Evolutionary conservation across 92 coral and sea anemone genomes (phyloP).

Genomic region (Porites rus): DNA sequence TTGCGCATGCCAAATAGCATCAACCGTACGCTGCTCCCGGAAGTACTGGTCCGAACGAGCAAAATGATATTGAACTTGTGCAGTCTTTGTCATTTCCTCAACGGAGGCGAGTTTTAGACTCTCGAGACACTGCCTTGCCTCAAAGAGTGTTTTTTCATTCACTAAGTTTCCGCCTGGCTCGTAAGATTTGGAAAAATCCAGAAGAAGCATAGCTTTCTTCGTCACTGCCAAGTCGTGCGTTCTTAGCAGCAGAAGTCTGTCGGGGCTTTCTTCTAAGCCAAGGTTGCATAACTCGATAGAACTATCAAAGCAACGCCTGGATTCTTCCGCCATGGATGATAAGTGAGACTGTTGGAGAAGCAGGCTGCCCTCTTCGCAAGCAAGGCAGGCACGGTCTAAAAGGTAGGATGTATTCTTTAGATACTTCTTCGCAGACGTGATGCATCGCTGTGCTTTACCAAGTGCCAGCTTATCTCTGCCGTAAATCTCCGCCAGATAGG

Average conservation of each 20-base stretch:
- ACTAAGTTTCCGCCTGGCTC: slow-evolving; percentile 5
- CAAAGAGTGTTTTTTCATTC: slow-evolving; percentile 44
- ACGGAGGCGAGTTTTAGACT: slow-evolving; percentile 11
- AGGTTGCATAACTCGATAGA: slow-evolving; percentile 53
- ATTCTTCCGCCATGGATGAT: not conserved
- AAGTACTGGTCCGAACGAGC: slow-evolving; percentile 66
- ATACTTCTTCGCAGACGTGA: slow-evolving; percentile 42
- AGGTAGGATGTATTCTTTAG: slow-evolving; percentile 9
- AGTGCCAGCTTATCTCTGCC: slow-evolving; percentile 42
- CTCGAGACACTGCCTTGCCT: slow-evolving; percentile 63
- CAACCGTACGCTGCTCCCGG: slow-evolving; percentile 23
- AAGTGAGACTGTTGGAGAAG: slow-evolving; percentile 31
- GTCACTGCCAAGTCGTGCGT: slow-evolving; percentile 57
- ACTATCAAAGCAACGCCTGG: slow-evolving; percentile 49
- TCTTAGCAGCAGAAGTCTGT: slow-evolving; percentile 15
- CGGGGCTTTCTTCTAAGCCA: slow-evolving; percentile 15
- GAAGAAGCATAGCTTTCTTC: slow-evolving; percentile 62
- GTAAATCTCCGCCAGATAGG: slow-evolving; percentile 58
- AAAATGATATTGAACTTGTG: slow-evolving; percentile 39
- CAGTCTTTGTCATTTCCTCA: slow-evolving; percentile 37
- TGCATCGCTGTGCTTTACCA: slow-evolving; percentile 54
- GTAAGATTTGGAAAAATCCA: slow-evolving; percentile 34
- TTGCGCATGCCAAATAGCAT: slow-evolving; percentile 45
- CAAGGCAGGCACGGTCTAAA: slow-evolving; percentile 54
- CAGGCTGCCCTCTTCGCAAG: slow-evolving; percentile 68